Base-by-base conservation (phyloP, 92 coral and sea anemone species). In the Montipora capitata region DNA sequence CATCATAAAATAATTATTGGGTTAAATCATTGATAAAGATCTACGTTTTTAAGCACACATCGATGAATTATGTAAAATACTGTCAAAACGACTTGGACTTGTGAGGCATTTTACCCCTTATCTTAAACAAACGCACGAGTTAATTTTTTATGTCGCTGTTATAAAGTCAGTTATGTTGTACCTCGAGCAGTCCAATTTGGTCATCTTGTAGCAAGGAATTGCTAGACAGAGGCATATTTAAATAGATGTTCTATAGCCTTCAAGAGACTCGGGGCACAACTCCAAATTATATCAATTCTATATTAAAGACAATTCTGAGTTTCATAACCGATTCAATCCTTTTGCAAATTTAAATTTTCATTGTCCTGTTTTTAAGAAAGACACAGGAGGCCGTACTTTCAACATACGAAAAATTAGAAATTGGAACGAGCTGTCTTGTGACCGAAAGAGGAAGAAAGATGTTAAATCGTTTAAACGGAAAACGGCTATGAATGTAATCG, bases 151-250 rank as follows among this genome's bases (percentile, higher is more conserved):
- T 77, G 40, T 54, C 8, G 82, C 82, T 54, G 68, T 54, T 52
- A 77, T 54, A 48, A 56, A 54, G 68, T 68, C 68, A 45, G 67
- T 77, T n/a, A 77, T 77, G 82, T 54, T 77, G 82, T 54, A 77
- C 65, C 68, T 54, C n/a, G n/a, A n/a, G n/a, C 64, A 51, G 82
- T 54, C 68, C 82, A 54, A 77, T 77, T 15, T 77, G 68, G 82
- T 77, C 82, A 54, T 77, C 82, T 54, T 15, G 65, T 4, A 77
- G 68, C 45, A 77, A 77, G 43, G 67, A 77, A 63, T 45, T 45
- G 42, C 68, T 77, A 63, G 82, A 77, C 15, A 77, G 43, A 27
- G 82, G 51, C 51, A 75, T 75, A 59, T 40, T 52, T 40, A 78
- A 58, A 44, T 14, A 64, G 68, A 56, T 64, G 68, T 42, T 42